Conservation (phyloP, 2,113 vertebrate species). For the Bubo scandiacus region DNA sequence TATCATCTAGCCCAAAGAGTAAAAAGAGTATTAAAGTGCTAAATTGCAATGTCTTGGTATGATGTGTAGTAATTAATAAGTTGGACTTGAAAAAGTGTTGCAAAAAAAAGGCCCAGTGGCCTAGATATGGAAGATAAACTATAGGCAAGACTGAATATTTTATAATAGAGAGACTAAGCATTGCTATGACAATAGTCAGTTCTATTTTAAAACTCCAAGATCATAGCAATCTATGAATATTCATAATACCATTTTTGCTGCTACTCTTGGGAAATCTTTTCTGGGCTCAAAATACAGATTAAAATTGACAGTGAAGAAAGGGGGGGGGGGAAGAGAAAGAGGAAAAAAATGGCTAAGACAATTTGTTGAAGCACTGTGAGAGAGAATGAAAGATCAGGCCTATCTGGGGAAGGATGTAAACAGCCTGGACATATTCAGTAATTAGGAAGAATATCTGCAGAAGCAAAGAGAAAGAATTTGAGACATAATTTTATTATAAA, state of each 20-base stretch:
- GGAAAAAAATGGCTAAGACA: neutral
- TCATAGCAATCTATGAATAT: constrained; percentile 37
- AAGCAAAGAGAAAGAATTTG: neutral
- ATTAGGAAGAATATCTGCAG: neutral
- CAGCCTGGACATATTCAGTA: neutral
- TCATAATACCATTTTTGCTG: constrained; percentile 20
- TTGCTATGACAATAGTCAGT: neutral
- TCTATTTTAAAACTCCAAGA: constrained; percentile 51
- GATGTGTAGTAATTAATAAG: neutral
- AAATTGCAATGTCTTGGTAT: neutral
- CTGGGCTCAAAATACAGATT: constrained; percentile 33
- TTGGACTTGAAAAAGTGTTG: neutral
- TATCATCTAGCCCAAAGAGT: neutral
- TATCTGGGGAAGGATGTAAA: neutral
- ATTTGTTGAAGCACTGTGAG: neutral
- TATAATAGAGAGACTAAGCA: neutral
- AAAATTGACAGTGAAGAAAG: neutral
- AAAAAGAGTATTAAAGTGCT: neutral
- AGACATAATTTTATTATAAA: neutral
- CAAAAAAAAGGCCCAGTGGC: neutral
- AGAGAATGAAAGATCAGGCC: neutral
- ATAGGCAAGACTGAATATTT: neutral
- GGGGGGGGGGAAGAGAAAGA: fast-evolving
- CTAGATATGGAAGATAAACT: constrained; percentile 25
- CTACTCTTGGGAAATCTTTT: constrained; percentile 38